These are phyloP conservation scores for Rhorus exstirpatorius DNA, from an alignment of 2,888 invertebrate species.

Conservation along the genomic window DNA sequence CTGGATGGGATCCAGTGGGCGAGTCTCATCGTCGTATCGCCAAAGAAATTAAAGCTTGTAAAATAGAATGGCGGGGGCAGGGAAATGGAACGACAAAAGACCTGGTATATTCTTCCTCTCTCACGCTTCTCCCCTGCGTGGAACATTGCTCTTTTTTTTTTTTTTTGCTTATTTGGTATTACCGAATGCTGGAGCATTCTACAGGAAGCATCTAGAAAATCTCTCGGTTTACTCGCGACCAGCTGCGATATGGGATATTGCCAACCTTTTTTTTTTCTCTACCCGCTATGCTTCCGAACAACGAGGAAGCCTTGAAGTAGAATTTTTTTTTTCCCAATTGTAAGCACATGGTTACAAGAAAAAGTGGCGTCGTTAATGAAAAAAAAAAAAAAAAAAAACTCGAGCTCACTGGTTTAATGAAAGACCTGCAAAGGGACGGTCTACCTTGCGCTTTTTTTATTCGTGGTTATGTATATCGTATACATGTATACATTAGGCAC, in stretches of 20 bases:
- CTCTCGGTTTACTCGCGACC: constrained; percentile 14
- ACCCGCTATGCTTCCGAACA: background rate
- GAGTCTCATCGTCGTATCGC: constrained; percentile 18
- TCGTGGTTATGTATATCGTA: background rate
- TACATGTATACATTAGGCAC: background rate
- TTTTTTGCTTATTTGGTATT: constrained; percentile 12
- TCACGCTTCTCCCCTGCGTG: background rate
- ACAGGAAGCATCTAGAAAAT: background rate
- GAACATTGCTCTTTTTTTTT: background rate
- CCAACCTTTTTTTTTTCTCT: constrained; percentile 22
- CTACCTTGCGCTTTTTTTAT: background rate
- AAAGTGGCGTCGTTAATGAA: constrained; percentile 40
- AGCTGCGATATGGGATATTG: constrained; percentile 41
- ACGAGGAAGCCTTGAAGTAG: constrained; percentile 24
- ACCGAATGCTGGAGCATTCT: background rate
- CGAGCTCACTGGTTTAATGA: constrained; percentile 41
- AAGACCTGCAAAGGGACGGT: constrained; percentile 7
- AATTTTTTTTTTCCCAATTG: background rate
- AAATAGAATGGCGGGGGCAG: constrained; percentile 15
- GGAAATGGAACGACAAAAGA: constrained; percentile 31
- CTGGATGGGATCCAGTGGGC: background rate
- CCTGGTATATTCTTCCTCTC: background rate
- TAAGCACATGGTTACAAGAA: constrained; percentile 41
- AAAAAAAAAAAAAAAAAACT: no score
- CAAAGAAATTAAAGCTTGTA: constrained; percentile 52